phyloP scores from a whole-genome alignment of 2,113 vertebrate species.

The Trogon melanurus region DNA sequence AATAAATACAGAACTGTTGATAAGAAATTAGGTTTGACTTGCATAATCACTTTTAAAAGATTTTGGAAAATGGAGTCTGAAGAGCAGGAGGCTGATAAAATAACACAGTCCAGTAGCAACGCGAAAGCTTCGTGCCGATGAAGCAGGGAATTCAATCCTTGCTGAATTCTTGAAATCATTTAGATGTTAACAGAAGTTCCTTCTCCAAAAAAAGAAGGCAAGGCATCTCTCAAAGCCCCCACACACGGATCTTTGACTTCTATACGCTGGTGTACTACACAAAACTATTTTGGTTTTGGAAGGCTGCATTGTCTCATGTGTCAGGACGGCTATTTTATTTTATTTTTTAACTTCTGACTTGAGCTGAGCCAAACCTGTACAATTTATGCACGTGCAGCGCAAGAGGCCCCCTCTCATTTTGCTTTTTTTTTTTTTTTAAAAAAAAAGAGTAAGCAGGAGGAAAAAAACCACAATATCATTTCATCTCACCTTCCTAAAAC shows the following conservation, averaged over 20 bases:
- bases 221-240: slow-evolving; percentile 36
- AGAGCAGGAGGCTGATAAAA: slow-evolving; percentile 39
- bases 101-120: slow-evolving; percentile 27
- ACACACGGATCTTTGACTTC: slow-evolving; percentile 51
- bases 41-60: not conserved
- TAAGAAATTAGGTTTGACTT: slow-evolving; percentile 57
- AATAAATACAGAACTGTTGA: slow-evolving; percentile 21
- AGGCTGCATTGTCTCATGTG: slow-evolving; percentile 38
- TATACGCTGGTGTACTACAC: not conserved
- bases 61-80: slow-evolving; percentile 11
- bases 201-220: slow-evolving; percentile 47
- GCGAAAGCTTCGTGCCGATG: not conserved
- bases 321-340: slow-evolving; percentile 18
- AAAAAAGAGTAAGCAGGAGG: slow-evolving; percentile 1
- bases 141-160: slow-evolving; percentile 27
- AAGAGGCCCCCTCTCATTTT: slow-evolving; percentile 24
- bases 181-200: slow-evolving; percentile 58
- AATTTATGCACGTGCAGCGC: slow-evolving; percentile 5
- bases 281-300: slow-evolving; percentile 61
- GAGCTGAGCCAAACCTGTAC: slow-evolving; percentile 16
- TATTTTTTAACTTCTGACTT: slow-evolving; percentile 2
- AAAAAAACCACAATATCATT: not conserved
- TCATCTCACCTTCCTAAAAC: slow-evolving; percentile 46
- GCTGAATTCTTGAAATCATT: slow-evolving; percentile 61
- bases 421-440: not conserved